Evolutionary conservation across 2,888 invertebrate genomes (phyloP), one percentile per base, ranked within the genome.

Genomic region (Macaria notata): DNA sequence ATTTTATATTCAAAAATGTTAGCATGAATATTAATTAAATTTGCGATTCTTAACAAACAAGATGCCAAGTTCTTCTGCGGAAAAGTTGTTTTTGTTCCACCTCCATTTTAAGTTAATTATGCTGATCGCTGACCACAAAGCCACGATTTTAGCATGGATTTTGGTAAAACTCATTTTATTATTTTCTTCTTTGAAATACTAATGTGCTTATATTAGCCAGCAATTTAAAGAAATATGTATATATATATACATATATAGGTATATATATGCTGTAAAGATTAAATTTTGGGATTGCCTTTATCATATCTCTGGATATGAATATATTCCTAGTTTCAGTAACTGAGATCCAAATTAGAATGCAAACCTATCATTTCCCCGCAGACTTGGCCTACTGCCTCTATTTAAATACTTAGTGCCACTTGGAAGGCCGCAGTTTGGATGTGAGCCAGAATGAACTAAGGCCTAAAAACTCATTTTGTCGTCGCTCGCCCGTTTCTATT

Each of bases 241-340:
- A 36, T 36, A 36, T 36, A 36, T 36, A 36, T 36, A 36, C 7
- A 36, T 5, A 36, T 5, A 5, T 36, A 36, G 7, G 7, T 36
- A 36, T 36, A 36, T 36, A 36, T 36, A 36, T 36, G n/a, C n/a
- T n/a, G n/a, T n/a, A n/a, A 19, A 19, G 19, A 19, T 19, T 19
- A 19, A 19, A 19, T 19, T 19, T 19, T 19, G 2, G 19, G 19
- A 19, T 19, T 1, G 19, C 19, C 2, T 19, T 19, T 19, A 2
- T 19, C 1, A 19, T 19, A 19, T 19, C 19, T 19, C 19, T 19
- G 19, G 19, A 19, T 19, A 19, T 1, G 19, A 19, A 19, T 19
- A 19, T 19, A 19, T 80, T 80, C 79, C 69, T 57, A 45, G 9
- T 47, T 46, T 75, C 79, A 79, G 79, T 69, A 62, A 44, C 62